Conservation (phyloP, 2,888 invertebrate species). For the Hipparchia sbordonii region DNA sequence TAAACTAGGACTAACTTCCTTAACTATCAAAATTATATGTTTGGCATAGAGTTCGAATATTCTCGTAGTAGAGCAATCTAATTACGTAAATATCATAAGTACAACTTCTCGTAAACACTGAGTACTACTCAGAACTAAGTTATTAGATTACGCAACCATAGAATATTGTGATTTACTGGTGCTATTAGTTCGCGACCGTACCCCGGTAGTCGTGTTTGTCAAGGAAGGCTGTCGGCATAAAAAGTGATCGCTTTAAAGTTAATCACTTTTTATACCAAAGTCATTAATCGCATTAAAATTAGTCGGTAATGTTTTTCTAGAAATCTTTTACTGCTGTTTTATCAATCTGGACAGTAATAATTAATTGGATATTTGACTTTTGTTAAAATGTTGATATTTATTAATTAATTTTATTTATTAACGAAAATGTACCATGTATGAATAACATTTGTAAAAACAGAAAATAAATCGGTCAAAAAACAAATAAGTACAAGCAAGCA, state of each 20-base stretch:
- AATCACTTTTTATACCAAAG: constrained; percentile 11
- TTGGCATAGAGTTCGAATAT: constrained; percentile 19
- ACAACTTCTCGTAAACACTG: constrained; percentile 3
- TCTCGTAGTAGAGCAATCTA: constrained; percentile 21
- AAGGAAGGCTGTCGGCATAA: constrained; percentile 9
- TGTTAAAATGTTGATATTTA: too few relatives aligned
- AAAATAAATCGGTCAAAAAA: too few relatives aligned
- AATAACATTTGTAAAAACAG: too few relatives aligned
- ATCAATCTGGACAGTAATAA: too few relatives aligned
- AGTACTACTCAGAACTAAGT: constrained; percentile 18
- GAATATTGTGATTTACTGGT: constrained; percentile 28
- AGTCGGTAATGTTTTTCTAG: background rate
- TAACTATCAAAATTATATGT: constrained; percentile 35
- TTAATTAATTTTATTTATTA: too few relatives aligned
- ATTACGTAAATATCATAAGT: constrained; percentile 32
- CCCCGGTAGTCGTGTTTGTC: constrained; percentile 16
- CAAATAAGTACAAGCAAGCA: too few relatives aligned
- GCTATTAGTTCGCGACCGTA: constrained; percentile 3
- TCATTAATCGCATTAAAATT: constrained; percentile 6
- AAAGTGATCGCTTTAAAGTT: constrained; percentile 8
- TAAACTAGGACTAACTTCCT: constrained; percentile 23
- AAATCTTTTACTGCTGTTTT: background rate
- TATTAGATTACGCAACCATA: constrained; percentile 32
- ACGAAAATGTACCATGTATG: too few relatives aligned
- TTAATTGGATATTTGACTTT: too few relatives aligned